phyloP scores from a whole-genome alignment of 2,113 vertebrate genomes.

The Rhodinocichla rosea region DNA sequence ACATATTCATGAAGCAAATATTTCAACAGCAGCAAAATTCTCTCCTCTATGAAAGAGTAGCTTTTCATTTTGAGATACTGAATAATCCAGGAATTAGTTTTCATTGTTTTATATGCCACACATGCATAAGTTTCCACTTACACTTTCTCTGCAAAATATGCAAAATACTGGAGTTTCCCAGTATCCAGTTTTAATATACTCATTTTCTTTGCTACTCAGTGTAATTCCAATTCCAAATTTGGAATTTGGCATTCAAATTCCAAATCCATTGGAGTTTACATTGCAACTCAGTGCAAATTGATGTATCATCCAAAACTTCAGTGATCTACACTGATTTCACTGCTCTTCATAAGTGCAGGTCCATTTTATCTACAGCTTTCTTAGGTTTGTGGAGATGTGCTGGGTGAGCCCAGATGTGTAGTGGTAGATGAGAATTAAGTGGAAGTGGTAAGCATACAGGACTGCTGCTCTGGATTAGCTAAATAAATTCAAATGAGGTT shows the following conservation, averaged over 20 bases:
- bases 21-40: neutral
- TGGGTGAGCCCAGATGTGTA: neutral
- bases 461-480: neutral
- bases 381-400: neutral
- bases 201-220: neutral
- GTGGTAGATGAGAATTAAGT: neutral
- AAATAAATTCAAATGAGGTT: accelerated
- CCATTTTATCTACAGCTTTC: neutral
- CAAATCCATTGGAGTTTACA: neutral
- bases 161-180: neutral
- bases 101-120: neutral
- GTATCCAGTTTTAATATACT: neutral
- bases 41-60: neutral
- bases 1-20: neutral
- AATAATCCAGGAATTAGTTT: neutral
- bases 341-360: neutral
- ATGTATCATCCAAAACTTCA: neutral
- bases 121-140: neutral
- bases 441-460: neutral
- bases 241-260: neutral
- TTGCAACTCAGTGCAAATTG: neutral
- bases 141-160: neutral
- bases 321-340: neutral
- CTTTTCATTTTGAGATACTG: neutral
- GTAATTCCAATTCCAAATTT: neutral